Percentiles rank a stretch among this genome's conserved stretches.
These are phyloP conservation scores for Cylindroiulus punctatus DNA, from an alignment of 2,888 invertebrate species.

Conservation along the genomic window DNA sequence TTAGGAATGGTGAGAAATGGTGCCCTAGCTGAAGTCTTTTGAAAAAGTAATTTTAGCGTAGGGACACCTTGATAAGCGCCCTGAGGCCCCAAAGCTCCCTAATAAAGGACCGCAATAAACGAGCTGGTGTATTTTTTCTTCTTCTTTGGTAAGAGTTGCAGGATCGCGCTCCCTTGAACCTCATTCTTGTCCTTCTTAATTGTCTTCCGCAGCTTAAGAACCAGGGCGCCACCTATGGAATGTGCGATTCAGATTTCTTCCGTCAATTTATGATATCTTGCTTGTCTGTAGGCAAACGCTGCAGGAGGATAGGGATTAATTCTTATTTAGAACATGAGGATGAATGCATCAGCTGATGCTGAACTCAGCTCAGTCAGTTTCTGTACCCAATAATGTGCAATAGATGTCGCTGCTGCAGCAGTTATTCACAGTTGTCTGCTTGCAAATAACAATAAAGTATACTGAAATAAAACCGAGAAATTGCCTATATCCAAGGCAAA, in stretches of 20 bases:
- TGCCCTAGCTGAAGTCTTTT: not conserved
- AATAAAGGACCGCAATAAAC: constrained; percentile 42
- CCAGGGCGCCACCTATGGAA: not conserved
- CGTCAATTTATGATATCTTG: too few species aligned
- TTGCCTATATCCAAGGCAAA: too few species aligned
- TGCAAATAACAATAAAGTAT: too few species aligned
- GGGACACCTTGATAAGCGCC: constrained; percentile 20
- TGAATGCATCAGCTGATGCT: too few species aligned
- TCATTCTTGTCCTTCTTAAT: not conserved
- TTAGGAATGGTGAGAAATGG: constrained; percentile 17
- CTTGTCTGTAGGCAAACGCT: too few species aligned
- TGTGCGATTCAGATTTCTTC: too few species aligned
- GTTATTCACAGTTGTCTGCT: too few species aligned
- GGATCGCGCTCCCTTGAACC: not conserved
- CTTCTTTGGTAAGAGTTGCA: not conserved
- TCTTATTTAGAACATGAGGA: too few species aligned
- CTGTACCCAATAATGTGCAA: not conserved
- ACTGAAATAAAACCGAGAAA: too few species aligned
- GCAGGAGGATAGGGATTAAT: too few species aligned
- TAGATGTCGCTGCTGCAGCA: constrained; percentile 26
- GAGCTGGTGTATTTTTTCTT: not conserved
- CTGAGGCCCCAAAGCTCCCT: not conserved
- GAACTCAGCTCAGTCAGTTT: too few species aligned
- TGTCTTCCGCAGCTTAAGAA: constrained; percentile 16
- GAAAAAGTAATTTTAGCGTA: constrained; percentile 3